These are phyloP conservation scores for Melinopterus prodromus DNA, from an alignment of 2,888 invertebrate genomes.

Conservation along the genomic window DNA sequence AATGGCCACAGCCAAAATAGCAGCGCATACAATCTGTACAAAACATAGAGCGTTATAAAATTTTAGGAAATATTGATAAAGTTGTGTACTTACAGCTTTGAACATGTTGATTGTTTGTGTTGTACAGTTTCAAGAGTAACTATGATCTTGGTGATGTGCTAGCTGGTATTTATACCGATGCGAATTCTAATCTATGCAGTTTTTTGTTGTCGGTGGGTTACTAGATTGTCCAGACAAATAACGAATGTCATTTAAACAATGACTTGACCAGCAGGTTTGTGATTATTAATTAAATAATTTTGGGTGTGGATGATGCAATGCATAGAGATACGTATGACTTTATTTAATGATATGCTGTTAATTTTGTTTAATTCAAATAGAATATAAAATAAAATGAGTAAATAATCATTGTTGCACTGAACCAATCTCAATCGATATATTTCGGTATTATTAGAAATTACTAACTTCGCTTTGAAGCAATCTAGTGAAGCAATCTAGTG, in stretches of 20 bases:
- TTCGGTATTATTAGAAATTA: background rate
- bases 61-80: constrained; percentile 10
- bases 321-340: background rate
- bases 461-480: background rate
- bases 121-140: background rate
- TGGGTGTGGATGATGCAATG: background rate
- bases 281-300: background rate
- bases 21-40: constrained; percentile 47
- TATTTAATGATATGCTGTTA: too few relatives aligned
- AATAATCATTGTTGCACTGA: background rate
- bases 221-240: background rate
- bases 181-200: constrained; percentile 23
- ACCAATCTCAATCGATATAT: background rate
- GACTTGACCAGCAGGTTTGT: background rate
- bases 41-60: constrained; percentile 6
- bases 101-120: constrained; percentile 53
- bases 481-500: background rate
- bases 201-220: constrained; percentile 29
- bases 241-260: background rate
- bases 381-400: too few relatives aligned
- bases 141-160: background rate
- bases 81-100: constrained; percentile 56
- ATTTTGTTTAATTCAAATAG: too few relatives aligned
- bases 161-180: constrained; percentile 11
- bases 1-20: constrained; percentile 61